Percentiles rank a stretch among this genome's conserved stretches.
These are phyloP conservation scores for Drosophila triauraria DNA, from an alignment of 1,140 invertebrate species.

Conservation along the genomic window DNA sequence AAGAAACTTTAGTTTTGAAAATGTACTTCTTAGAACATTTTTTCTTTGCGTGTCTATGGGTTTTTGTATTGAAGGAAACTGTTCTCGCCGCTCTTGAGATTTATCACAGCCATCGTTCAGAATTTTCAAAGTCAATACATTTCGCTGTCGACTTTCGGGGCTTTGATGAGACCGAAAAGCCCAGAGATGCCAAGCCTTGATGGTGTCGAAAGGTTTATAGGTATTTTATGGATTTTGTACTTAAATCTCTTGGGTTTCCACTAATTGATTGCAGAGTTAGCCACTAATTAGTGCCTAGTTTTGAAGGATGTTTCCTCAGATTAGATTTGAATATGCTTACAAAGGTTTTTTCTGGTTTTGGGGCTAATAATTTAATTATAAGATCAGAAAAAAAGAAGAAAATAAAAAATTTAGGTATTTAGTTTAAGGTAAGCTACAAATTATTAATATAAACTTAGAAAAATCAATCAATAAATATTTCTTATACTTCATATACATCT, in stretches of 20 bases:
- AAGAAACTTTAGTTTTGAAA: background rate
- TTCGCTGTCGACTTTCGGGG: constrained; percentile 14
- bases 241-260: constrained; percentile 4
- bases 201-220: constrained; percentile 62
- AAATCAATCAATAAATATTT: background rate
- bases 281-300: background rate
- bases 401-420: no score
- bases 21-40: no score
- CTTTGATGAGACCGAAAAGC: constrained; percentile 62
- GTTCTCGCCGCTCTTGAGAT: constrained; percentile 50
- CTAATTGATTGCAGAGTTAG: background rate
- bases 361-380: background rate
- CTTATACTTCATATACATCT: background rate
- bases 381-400: background rate
- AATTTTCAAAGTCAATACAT: constrained; percentile 72
- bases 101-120: constrained; percentile 72
- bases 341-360: background rate
- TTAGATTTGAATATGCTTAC: background rate
- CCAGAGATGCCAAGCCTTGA: background rate
- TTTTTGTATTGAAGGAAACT: constrained; percentile 57
- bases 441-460: no score
- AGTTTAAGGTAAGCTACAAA: no score
- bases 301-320: background rate
- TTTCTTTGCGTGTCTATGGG: constrained; percentile 1
- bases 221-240: constrained; percentile 57